Conservation (phyloP, 2,113 vertebrate species). For the Rhinoptilus africanus region DNA sequence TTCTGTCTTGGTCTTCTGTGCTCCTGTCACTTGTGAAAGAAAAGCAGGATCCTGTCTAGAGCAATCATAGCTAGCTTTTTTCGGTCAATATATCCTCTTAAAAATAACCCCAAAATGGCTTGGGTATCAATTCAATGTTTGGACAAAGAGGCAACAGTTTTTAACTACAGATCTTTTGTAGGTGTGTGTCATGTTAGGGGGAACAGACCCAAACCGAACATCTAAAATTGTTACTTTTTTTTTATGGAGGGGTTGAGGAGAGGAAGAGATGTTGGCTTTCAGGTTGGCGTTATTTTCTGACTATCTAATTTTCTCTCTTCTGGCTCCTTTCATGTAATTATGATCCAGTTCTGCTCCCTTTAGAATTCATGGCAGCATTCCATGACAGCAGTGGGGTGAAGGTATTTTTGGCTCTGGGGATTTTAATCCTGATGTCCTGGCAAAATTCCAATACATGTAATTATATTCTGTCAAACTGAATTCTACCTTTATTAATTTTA, state of each 20-base stretch:
- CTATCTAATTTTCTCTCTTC: background rate
- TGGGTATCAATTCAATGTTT: background rate
- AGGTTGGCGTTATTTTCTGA: background rate
- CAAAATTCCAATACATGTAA: background rate
- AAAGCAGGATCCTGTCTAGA: background rate
- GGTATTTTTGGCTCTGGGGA: background rate
- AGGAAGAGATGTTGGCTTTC: background rate
- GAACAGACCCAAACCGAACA: background rate
- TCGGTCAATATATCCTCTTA: background rate
- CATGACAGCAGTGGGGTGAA: background rate
- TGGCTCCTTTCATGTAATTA: background rate
- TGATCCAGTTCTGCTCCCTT: background rate
- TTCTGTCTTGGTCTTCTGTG: background rate
- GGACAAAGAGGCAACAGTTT: background rate
- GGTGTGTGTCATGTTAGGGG: background rate
- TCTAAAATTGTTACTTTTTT: background rate
- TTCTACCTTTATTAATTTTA: background rate
- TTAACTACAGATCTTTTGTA: background rate
- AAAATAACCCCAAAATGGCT: background rate
- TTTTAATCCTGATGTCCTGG: background rate
- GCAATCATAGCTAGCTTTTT: background rate
- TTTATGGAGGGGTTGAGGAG: background rate
- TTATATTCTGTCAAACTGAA: background rate
- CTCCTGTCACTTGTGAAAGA: background rate
- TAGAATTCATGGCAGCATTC: background rate